phyloP scores from a whole-genome alignment of 2,797 vertebrate species.

The Vireo griseus region DNA sequence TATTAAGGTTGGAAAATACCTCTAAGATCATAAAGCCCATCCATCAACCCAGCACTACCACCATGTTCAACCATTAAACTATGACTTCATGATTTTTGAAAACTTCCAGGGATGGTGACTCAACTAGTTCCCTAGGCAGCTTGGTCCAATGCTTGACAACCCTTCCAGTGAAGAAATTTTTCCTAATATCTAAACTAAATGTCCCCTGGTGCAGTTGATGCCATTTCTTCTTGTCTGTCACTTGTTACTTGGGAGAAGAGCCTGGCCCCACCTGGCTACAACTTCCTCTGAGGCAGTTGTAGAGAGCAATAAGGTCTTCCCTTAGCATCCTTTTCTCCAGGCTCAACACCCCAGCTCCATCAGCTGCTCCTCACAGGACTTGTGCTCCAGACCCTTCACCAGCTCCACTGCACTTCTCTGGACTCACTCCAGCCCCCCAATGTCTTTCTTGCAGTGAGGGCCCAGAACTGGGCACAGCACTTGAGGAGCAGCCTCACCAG shows the following conservation, averaged over 20 bases:
- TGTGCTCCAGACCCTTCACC: not conserved
- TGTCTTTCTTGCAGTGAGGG: no score
- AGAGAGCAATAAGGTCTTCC: not conserved
- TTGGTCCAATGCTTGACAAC: not conserved
- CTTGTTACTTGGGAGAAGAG: not conserved
- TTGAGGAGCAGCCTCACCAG: fast-evolving
- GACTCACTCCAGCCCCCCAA: fast-evolving
- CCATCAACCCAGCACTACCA: not conserved
- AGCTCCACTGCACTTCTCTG: not conserved
- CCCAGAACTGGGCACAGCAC: not conserved
- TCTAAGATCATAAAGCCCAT: not conserved
- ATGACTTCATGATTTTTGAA: not conserved
- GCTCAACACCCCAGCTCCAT: not conserved
- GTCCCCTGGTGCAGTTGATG: not conserved
- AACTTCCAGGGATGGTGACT: not conserved
- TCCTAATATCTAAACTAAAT: not conserved
- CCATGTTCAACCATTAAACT: not conserved
- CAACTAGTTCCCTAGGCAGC: not conserved
- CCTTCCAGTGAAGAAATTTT: not conserved
- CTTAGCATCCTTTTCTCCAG: not conserved
- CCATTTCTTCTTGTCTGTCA: not conserved
- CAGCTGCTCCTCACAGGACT: not conserved
- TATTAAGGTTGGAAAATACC: not conserved
- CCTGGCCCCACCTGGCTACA: no score
- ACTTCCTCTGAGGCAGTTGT: not conserved